phyloP scores from a whole-genome alignment of 2,888 invertebrate genomes.

The Myopa testacea region DNA sequence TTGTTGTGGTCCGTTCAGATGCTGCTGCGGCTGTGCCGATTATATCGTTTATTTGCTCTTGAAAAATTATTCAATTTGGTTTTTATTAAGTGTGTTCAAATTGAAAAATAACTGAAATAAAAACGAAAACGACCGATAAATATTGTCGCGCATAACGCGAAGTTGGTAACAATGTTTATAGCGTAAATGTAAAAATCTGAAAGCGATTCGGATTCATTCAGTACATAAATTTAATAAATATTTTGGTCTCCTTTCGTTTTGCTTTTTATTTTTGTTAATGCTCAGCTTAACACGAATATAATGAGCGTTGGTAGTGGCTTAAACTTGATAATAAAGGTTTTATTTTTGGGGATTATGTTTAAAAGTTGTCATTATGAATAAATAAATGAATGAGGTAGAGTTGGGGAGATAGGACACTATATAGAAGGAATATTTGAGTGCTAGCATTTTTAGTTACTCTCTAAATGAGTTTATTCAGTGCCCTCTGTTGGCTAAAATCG shows the following conservation, averaged over 20 bases:
- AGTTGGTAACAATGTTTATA: no score
- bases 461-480: no score
- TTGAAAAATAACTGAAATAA: background rate
- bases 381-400: no score
- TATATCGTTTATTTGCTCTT: conserved; percentile 36
- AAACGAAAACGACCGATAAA: conserved; percentile 16
- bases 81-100: conserved; percentile 29
- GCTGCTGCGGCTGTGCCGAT: conserved; percentile 15
- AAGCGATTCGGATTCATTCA: background rate
- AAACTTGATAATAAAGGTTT: no score
- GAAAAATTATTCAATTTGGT: conserved; percentile 39
- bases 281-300: conserved; percentile 39
- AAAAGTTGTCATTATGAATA: no score
- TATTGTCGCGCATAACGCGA: conserved; percentile 20
- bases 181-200: no score
- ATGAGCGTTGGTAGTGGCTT: conserved; percentile 29
- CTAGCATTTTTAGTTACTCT: no score
- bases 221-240: conserved; percentile 22
- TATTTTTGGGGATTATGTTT: no score
- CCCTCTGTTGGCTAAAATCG: no score
- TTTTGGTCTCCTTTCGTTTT: conserved; percentile 19
- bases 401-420: no score
- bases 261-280: conserved; percentile 1
- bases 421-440: no score
- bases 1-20: background rate